Evolutionary conservation across 1,140 invertebrate genomes (phyloP), one percentile per base, ranked within the genome.

Genomic region (Atta colombica): DNA sequence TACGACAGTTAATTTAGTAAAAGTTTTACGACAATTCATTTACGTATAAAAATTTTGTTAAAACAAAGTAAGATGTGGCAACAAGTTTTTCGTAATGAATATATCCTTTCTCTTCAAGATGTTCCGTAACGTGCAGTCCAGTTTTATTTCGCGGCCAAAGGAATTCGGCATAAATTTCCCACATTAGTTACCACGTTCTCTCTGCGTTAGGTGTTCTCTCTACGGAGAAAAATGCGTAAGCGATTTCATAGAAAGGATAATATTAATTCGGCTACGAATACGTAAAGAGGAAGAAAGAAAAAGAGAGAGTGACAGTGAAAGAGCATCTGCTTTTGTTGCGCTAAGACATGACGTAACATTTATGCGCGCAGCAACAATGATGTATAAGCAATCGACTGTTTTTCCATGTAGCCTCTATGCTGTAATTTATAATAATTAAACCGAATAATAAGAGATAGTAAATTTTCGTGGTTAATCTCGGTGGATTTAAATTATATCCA

Each of bases 101-200:
- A 21, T 31, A 58, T 74, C 25, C 28, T 81, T 58, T 58, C 51
- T 31, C 69, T 71, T 63, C 55, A 74, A 39, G 25, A 51, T 74
- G n/a, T 74, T 82, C 68, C 39, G 68, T 55, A 82, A 84, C 28
- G 16, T 35, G 16, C 16, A 21, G 25, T 72, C 25, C 80, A 69
- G 14, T 84, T 84, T 75, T 61, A 84, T 74, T 35, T 68, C 68
- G 68, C 18, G 55, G 3, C 39, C 53, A 16, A 49, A 25, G n/a
- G 55, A 82, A 84, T 74, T 74, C 14, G 69, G 18, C 25, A 39
- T 63, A 74, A 75, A 84, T 61, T 84, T 61, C 80, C 25, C 25
- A 25, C 35, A 74, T 82, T 82, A 82, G n/a, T 74, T 82, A 82
- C n/a, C n/a, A 21, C 14, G 25, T 80, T 68, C 77, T 68, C 61